Evolutionary conservation across 2,888 invertebrate genomes (phyloP), one percentile per base, ranked within the genome.

Genomic region (Temnothorax rugatulus): DNA sequence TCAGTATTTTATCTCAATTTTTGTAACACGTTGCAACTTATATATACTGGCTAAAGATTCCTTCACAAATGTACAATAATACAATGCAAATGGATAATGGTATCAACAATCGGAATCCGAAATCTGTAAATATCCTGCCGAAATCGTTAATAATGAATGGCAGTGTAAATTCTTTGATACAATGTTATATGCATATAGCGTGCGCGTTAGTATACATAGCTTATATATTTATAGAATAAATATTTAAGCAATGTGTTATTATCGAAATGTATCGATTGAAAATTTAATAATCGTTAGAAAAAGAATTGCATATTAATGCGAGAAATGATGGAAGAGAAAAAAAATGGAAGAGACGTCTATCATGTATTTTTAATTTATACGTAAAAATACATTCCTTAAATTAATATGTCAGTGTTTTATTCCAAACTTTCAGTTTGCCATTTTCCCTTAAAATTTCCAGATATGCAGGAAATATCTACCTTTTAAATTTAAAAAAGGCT

Each of bases 111-210:
- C 21, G 59, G 8, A 21, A 66, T 66, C 21, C 8, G 9, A 50
- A 41, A 59, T 25, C 0, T 81, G 71, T 81, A 81, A 71, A 81
- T 81, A 61, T 61, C 8, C 25, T 61, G 50, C 8, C 34, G n/a
- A 38, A 25, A 69, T 2, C 59, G 25, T 5, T 47, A 79, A 57
- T 13, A 5, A 13, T 25, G 41, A 64, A 11, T 11, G 47, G 21
- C 52, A 57, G 3, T 77, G 29, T 25, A 54, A 81, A 81, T 83
- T 47, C 54, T 82, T 82, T 82, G 76, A 84, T 74, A 84, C n/a
- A 15, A 81, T 59, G 25, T 57, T 74, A 75, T 77, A 29, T 29
- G 29, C 29, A 29, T 29, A 76, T 29, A 57, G 68, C 9, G 25
- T 54, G 52, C 3, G 18, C 50, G 8, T 34, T 47, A 29, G 4